Conservation (phyloP, 2,113 vertebrate species). For the Columba janthina region DNA sequence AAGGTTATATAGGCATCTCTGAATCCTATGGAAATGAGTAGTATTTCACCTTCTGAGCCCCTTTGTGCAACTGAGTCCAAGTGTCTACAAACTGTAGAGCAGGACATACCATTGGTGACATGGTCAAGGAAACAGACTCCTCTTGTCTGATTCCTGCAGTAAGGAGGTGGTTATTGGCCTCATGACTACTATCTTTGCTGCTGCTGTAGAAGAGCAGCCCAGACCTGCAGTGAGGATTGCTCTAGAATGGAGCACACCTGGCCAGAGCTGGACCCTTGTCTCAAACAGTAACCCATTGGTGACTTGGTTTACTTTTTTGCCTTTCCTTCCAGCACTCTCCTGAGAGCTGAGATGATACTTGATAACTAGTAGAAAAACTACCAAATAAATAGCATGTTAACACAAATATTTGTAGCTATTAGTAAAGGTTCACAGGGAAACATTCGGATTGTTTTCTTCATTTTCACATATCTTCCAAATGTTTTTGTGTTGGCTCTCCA, state of each 20-base stretch:
- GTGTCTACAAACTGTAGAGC: not conserved
- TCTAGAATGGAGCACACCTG: not conserved
- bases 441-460: not conserved
- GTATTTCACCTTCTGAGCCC: not conserved
- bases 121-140: not conserved
- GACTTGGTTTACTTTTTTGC: not conserved
- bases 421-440: not conserved
- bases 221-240: not conserved
- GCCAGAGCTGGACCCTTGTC: not conserved
- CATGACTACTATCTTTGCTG: not conserved
- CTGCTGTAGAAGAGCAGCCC: not conserved
- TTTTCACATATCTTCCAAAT: constrained; percentile 35
- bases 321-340: not conserved
- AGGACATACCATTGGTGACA: not conserved
- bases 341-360: not conserved
- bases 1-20: not conserved
- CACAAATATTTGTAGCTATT: constrained; percentile 9
- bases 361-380: not conserved
- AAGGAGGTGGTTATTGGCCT: not conserved
- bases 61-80: not conserved
- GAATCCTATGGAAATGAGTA: not conserved
- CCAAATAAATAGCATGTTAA: not conserved
- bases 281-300: not conserved
- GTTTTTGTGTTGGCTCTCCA: not conserved
- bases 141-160: not conserved